Evolutionary conservation across 2,113 vertebrate species (phyloP).

Genomic region (Rhadina sibilatrix): DNA sequence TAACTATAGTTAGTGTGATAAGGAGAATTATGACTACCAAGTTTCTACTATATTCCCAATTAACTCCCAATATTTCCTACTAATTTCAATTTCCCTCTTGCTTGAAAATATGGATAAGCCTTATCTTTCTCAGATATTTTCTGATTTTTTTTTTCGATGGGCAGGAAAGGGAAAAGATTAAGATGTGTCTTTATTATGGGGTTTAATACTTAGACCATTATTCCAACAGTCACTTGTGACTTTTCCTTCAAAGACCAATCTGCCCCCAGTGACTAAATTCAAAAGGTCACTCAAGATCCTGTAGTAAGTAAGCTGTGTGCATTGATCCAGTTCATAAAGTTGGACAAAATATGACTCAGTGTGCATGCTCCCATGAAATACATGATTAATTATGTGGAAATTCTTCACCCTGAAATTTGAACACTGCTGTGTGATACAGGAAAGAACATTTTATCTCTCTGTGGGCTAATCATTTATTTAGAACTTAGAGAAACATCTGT

Average conservation of each 20-base stretch:
- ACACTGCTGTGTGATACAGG: neutral
- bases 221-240: neutral
- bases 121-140: neutral
- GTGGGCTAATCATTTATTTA: slow-evolving; percentile 3
- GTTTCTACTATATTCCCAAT: neutral
- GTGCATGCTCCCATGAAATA: neutral
- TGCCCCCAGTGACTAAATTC: neutral
- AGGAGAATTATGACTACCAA: neutral
- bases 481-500: neutral
- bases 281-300: neutral
- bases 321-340: neutral
- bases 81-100: neutral
- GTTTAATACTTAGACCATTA: neutral
- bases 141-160: neutral
- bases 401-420: neutral
- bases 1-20: neutral
- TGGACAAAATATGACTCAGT: neutral
- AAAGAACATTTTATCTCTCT: neutral
- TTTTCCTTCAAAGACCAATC: neutral
- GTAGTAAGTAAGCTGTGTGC: neutral
- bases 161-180: neutral
- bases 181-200: neutral
- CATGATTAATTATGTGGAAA: neutral
- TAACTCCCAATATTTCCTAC: neutral
- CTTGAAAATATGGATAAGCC: neutral